A percentile compares a stretch with the other conserved stretches of the same genome.
Conservation (phyloP, 2,113 vertebrate genomes). For the Odocoileus hemionus region DNA sequence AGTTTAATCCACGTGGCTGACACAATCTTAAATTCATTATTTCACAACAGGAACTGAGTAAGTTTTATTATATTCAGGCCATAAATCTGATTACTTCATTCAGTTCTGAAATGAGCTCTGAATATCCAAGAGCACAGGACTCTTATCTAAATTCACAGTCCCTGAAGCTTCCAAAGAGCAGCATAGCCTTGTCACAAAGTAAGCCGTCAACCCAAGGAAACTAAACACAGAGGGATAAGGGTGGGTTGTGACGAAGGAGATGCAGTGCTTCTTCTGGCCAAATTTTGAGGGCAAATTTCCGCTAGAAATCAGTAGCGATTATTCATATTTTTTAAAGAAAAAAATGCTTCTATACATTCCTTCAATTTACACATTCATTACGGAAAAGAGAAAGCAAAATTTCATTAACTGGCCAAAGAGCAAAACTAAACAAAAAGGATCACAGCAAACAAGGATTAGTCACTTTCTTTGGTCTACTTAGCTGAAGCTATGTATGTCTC, state of each 20-base stretch:
- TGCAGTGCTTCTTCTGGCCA: neutral
- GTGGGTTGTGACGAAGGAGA: neutral
- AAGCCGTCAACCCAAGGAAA: neutral
- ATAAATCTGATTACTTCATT: constrained; percentile 55
- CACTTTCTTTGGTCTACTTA: neutral
- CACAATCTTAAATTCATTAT: constrained; percentile 20
- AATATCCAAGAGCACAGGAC: neutral
- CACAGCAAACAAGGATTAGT: neutral
- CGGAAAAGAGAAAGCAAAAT: neutral
- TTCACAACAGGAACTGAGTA: constrained; percentile 40
- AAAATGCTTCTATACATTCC: neutral
- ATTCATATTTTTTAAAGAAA: neutral
- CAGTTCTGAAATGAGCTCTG: constrained; percentile 16
- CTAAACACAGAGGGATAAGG: neutral
- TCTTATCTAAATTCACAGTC: constrained; percentile 2
- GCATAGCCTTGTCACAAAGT: neutral
- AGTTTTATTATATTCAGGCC: constrained; percentile 22
- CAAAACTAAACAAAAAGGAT: neutral
- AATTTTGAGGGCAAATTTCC: neutral
- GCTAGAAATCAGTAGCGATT: neutral
- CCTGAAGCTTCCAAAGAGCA: neutral
- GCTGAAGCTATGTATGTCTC: neutral
- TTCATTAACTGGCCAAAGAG: neutral
- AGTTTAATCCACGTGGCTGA: neutral
- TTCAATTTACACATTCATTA: neutral